phyloP scores from a whole-genome alignment of 2,888 invertebrate species.

The Myopa testacea region DNA sequence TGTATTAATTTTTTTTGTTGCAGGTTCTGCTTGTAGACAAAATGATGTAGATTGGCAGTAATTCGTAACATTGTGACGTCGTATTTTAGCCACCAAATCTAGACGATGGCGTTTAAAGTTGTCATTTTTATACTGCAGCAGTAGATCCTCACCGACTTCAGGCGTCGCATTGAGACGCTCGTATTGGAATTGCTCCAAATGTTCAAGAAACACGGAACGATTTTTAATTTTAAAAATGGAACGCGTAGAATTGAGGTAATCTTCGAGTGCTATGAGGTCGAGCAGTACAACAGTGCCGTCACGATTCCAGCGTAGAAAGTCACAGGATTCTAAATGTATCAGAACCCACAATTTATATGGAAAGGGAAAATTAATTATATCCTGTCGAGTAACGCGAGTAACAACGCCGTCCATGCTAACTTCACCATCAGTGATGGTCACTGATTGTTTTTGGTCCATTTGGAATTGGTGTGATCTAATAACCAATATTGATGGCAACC shows the following conservation, averaged over 20 bases:
- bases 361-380: conserved; percentile 54
- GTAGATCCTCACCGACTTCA: conserved; percentile 50
- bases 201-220: conserved; percentile 51
- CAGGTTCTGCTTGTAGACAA: background rate
- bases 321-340: conserved; percentile 51
- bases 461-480: no score
- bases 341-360: conserved; percentile 55
- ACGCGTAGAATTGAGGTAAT: conserved; percentile 50
- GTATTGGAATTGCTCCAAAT: conserved; percentile 51
- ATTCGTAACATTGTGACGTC: conserved; percentile 38
- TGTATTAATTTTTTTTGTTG: no score
- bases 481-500: no score
- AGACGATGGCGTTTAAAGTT: conserved; percentile 54
- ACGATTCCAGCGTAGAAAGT: conserved; percentile 54
- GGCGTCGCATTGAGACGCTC: conserved; percentile 48
- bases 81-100: conserved; percentile 52
- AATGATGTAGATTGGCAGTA: no score
- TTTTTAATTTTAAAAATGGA: conserved; percentile 55
- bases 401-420: background rate
- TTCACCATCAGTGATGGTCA: no score
- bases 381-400: conserved; percentile 48
- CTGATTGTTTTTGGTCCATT: conserved; percentile 25
- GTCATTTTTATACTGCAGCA: conserved; percentile 53
- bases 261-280: conserved; percentile 50
- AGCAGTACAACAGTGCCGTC: conserved; percentile 54